Evolutionary conservation across 2,888 invertebrate species (phyloP), one percentile per base, ranked within the genome.

Genomic region (Scelioninae gen. 2): DNA sequence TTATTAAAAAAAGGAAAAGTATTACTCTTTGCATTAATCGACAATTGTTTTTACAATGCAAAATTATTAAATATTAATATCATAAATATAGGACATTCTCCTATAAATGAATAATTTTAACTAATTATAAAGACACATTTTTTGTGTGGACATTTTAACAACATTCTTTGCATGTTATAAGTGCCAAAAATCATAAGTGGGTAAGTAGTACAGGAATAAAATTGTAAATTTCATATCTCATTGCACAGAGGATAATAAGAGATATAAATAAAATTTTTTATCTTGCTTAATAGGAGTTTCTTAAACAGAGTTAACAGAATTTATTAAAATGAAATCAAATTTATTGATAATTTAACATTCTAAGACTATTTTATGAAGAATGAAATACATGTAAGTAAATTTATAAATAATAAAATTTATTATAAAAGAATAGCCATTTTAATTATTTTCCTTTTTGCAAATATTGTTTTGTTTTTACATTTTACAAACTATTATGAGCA

Each of bases 321-420:
- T 60, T 25, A 43, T 48, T 37, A 18, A 48, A 46, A 5, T 50
- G n/a, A 33, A 60, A 60, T 60, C 22, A 60, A 60, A 35, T 37
- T 48, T 37, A 37, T 46, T 48, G 15, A 37, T 60, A 60, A 48
- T 60, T 60, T 50, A 35, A 46, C 37, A 16, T 37, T 50, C 15
- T 48, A 50, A 10, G 31, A 48, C 60, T 48, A 61, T 50, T 61
- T 61, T 61, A 50, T 39, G 37, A 61, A 48, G 50, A 61, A 61
- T 39, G 39, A 39, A 48, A 61, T 61, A 61, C 39, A 61, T 48
- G 50, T 50, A 61, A 61, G 60, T 61, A 61, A 61, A 61, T 61
- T 61, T 61, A 61, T 61, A 61, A 48, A 37, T 6, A 61, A 48
- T 33, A 61, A 61, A 61, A 39, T 61, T 48, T 48, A 48, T 48